Evolutionary conservation across 2,888 invertebrate genomes (phyloP), one percentile per base, ranked within the genome.

Genomic region (Steinernema carpocapsae): DNA sequence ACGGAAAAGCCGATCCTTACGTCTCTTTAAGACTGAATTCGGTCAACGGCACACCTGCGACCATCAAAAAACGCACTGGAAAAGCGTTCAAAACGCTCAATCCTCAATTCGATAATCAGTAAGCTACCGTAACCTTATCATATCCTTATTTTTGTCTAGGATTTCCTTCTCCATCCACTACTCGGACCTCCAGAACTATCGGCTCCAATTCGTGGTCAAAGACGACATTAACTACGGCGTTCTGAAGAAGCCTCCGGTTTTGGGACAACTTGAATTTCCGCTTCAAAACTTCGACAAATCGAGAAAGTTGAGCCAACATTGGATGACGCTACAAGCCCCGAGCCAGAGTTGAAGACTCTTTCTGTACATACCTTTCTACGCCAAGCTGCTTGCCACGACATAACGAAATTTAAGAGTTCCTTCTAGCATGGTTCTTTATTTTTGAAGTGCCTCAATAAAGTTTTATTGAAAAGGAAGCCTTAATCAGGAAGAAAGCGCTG

Each of bases 161-260:
- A 82, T 86, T 76, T 83, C 84, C 72, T 84, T 86, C 74, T 84
- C 83, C 71, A 72, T 86, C 14, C 77, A 81, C 22, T 76, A 76
- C 19, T 77, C 79, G n/a, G 86, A 86, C 75, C 72, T 86, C 17
- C 72, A 76, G 6, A 84, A 86, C 37, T 81, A 84, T 72, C 79
- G 80, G 73, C 72, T 86, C n/a, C 77, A 76, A n/a, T 74, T 86
- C 17, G 75, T 76, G 42, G 83, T 88, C 12, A 88, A 88, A 76
- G 87, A 87, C 71, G 82, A 79, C 71, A 80, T 81, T 29, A 85
- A 83, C 74, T 85, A 87, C 76, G 86, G 86, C 29, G 74, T 84
- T 19, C 81, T 87, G 52, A 75, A 81, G 12, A 78, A 79, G 48
- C 76, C 81, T 45, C 85, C 86, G 3, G 77, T 83, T 0, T 74